Conservation (phyloP, 1,140 invertebrate species). For the Notospermus geniculatus region DNA sequence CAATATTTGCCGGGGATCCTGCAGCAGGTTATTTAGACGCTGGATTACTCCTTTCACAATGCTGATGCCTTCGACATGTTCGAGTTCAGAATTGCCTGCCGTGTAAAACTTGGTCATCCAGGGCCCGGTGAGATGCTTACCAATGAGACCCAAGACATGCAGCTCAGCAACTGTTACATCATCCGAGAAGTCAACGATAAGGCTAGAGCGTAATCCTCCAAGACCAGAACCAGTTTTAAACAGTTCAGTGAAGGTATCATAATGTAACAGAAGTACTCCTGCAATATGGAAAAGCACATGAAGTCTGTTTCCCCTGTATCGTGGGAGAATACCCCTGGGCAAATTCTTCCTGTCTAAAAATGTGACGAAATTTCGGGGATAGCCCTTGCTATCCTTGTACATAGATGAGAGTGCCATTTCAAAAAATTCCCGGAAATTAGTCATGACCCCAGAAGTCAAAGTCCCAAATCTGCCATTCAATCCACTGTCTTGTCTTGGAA, state of each 20-base stretch:
- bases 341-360: conserved; percentile 13
- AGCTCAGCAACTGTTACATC: not conserved
- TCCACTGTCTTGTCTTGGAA: no score
- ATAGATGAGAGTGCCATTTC: no score
- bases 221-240: no score
- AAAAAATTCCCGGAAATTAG: no score
- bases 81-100: not conserved
- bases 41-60: conserved; percentile 7
- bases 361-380: conserved; percentile 8
- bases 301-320: conserved; percentile 16
- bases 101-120: conserved; percentile 17
- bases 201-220: no score
- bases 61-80: conserved; percentile 13
- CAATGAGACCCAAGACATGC: conserved; percentile 5
- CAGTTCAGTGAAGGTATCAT: not conserved
- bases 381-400: no score
- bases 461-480: no score
- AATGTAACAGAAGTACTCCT: not conserved
- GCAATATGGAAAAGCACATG: conserved; percentile 15
- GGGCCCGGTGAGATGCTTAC: conserved; percentile 10
- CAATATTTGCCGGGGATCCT: not conserved
- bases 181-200: no score
- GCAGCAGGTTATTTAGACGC: not conserved
- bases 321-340: conserved; percentile 10
- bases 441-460: no score